Evolutionary conservation across 2,888 invertebrate genomes (phyloP), one percentile per base, ranked within the genome.

Genomic region (Masnerella sp.): DNA sequence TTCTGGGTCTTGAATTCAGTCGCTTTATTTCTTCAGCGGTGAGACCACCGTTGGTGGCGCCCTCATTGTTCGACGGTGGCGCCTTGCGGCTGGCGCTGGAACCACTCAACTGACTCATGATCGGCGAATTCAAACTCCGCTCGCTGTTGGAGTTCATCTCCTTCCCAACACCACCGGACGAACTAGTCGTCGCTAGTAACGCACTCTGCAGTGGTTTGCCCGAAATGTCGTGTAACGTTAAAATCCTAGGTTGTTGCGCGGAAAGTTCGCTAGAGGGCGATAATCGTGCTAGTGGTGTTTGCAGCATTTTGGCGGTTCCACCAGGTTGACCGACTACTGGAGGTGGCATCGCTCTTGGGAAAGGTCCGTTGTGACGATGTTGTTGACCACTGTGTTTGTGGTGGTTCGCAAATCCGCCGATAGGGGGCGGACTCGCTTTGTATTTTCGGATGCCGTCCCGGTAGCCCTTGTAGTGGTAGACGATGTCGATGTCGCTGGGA

Each of bases 401-500:
- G 80, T 92, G 92, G 81, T 94, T 94, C 30, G 91, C 91, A 81
- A 94, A 95, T 3, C 93, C 92, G 1, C 93, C 91, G 2, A 94
- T 92, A 0, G 94, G 94, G 0, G 95, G 95, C 2, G 95, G 94
- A 2, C 95, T 95, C 1, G 95, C 93, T 88, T 96, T 96, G 84
- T 96, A 96, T 87, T 96, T 96, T 40, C 96, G 90, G 72, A 94
- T 92, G 0, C 95, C 95, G 88, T 97, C 96, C 18, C 97, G 90
- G 86, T 96, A 97, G 8, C 95, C 96, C 89, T 97, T 97, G 85
- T 98, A 98, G 86, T 98, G 98, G 82, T 96, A 96, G 8, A 97
- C 96, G 75, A 98, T 96, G 84, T 98, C 98, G 77, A 97, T 97
- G 85, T 98, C 98, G 1, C 97, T 97, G 0, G 98, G 98, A 0